A percentile compares a stretch with the other conserved stretches of the same genome.
These are phyloP conservation scores for Agrypnia vestita DNA, from an alignment of 1,140 invertebrate genomes.

Conservation along the genomic window DNA sequence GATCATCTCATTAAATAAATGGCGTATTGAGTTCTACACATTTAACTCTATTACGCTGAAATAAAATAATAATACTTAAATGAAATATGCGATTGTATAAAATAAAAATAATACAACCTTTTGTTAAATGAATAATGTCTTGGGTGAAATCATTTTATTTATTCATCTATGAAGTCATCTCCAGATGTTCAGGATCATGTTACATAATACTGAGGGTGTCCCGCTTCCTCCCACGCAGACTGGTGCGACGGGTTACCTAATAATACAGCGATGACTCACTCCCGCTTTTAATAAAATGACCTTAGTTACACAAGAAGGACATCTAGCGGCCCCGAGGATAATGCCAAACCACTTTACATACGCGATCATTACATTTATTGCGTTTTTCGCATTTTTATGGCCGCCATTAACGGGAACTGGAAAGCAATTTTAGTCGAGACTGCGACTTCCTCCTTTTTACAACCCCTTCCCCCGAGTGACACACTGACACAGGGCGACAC, in stretches of 20 bases:
- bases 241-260: not conserved
- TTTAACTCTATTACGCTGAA: too few relatives aligned
- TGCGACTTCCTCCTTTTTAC: constrained; percentile 46
- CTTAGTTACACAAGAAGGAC: constrained; percentile 24
- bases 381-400: constrained; percentile 38
- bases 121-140: too few relatives aligned
- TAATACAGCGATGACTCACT: constrained; percentile 16
- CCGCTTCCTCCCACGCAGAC: not conserved
- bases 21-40: too few relatives aligned
- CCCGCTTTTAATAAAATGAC: constrained; percentile 26
- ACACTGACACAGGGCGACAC: constrained; percentile 59
- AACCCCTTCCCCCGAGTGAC: constrained; percentile 48
- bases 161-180: not conserved
- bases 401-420: constrained; percentile 47
- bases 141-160: not conserved
- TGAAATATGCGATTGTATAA: too few relatives aligned
- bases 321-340: constrained; percentile 13
- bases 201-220: not conserved
- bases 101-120: too few relatives aligned
- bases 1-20: too few relatives aligned
- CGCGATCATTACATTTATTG: constrained; percentile 43
- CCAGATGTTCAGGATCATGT: not conserved
- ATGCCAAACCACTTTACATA: constrained; percentile 24
- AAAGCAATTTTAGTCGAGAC: constrained; percentile 51
- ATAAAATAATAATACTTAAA: too few relatives aligned